Evolutionary conservation across 1,140 invertebrate genomes (phyloP).

Genomic region (Ceratosolen fusciceps): DNA sequence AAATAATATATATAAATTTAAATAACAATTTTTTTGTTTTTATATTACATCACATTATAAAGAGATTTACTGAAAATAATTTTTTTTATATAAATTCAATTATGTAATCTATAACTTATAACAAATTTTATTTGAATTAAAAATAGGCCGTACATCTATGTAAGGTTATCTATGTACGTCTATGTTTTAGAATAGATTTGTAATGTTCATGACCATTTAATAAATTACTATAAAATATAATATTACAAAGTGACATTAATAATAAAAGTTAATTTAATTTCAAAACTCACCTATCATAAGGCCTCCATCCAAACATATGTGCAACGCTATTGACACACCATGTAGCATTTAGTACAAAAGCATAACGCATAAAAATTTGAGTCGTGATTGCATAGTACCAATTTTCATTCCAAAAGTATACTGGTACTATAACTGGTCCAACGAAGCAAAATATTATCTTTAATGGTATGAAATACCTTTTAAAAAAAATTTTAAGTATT

Average conservation of each 20-base stretch:
- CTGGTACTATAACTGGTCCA: constrained; percentile 76
- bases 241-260: neutral
- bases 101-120: no score
- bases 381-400: constrained; percentile 71
- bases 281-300: constrained; percentile 75
- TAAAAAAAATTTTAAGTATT: constrained; percentile 1
- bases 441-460: constrained; percentile 74
- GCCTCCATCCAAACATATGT: constrained; percentile 76
- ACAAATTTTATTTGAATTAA: no score
- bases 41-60: no score
- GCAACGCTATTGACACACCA: constrained; percentile 81
- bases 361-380: constrained; percentile 73
- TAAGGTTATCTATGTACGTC: no score
- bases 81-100: no score
- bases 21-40: no score
- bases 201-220: no score
- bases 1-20: neutral
- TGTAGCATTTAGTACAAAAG: constrained; percentile 75
- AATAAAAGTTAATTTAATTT: constrained; percentile 9
- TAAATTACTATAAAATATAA: no score
- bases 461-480: constrained; percentile 73
- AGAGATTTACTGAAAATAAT: no score
- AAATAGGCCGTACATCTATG: no score
- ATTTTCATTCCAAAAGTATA: constrained; percentile 77
- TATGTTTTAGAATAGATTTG: no score